Evolutionary conservation across 2,797 vertebrate species (phyloP), one percentile per base, ranked within the genome.

Genomic region (Cygnus olor): DNA sequence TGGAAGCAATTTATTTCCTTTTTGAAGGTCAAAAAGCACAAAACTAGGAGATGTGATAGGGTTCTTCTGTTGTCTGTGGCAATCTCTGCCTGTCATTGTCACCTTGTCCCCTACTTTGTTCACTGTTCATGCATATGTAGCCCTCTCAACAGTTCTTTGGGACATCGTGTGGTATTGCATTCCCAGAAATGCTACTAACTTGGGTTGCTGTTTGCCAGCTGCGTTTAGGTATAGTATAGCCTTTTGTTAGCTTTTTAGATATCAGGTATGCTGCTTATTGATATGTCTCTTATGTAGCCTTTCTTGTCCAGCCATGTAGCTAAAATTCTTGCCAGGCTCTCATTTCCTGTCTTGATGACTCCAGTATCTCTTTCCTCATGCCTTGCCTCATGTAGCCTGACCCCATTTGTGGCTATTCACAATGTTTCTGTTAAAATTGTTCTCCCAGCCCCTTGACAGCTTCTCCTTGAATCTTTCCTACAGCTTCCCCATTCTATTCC

Each of bases 241-340:
- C 36, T n/a, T 63, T 32, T 53, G 24, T 58, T 77, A 3, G 1
- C 4, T 40, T 30, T 10, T 51, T 27, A 32, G 36, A 13, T 40
- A 32, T 10, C 0, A 0, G 24, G 20, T 49, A 27, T 36, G 54
- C 63, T 72, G 40, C 32, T 68, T 53, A 63, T 21, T 57, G 38
- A 2, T 0, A 1, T 6, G 8, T 9, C 30, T 22, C 61, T 22
- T 24, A 4, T 1, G 22, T 1, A 14, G 53, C 66, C 44, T 64
- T 89, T 44, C 38, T 56, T 11, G 58, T 53, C 17, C 49, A 25
- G 17, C 9, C 21, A 4, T 4, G n/a, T 28, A 13, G 47, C 28
- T 70, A n/a, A 58, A 91, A 54, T 15, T 16, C 45, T 14, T 47
- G 21, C 49, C 45, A 69, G 49, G 24, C 14, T 84, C 80, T 76